phyloP scores from a whole-genome alignment of 2,113 vertebrate species.

The Scartelaos histophorus region DNA sequence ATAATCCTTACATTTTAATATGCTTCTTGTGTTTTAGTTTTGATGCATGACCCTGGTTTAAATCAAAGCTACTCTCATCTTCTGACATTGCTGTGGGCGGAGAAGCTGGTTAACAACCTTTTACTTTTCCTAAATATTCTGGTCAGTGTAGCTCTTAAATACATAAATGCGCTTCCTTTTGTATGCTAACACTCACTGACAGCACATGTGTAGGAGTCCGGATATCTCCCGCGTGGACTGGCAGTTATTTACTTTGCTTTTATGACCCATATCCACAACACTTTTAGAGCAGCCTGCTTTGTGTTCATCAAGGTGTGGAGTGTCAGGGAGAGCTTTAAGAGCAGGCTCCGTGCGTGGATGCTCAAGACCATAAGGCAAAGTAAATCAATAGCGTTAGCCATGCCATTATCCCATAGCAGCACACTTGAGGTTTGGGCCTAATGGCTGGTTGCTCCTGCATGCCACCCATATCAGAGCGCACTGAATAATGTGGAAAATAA shows the following conservation, averaged over 20 bases:
- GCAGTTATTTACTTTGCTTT: neutral
- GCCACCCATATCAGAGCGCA: slow-evolving; percentile 28
- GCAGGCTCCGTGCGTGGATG: slow-evolving; percentile 27
- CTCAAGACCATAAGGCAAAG: slow-evolving; percentile 41
- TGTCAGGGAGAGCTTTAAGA: slow-evolving; percentile 23
- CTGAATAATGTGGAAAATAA: slow-evolving; percentile 48
- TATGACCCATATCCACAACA: neutral
- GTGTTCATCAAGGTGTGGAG: slow-evolving; percentile 12
- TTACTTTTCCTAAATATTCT: slow-evolving; percentile 19
- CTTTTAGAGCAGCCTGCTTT: slow-evolving; percentile 1
- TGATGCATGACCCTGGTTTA: slow-evolving; percentile 31
- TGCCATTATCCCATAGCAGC: slow-evolving; percentile 53
- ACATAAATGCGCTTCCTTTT: slow-evolving; percentile 31
- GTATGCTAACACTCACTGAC: neutral
- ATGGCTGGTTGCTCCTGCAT: slow-evolving; percentile 33
- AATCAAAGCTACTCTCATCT: slow-evolving; percentile 17
- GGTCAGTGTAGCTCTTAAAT: slow-evolving; percentile 12
- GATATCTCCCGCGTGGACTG: neutral
- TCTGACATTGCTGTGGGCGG: slow-evolving; percentile 22
- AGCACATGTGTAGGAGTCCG: slow-evolving; percentile 4
- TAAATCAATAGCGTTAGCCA: slow-evolving; percentile 59
- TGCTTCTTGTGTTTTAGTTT: slow-evolving; percentile 3
- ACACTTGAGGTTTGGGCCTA: slow-evolving; percentile 44
- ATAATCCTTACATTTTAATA: neutral
- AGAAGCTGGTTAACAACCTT: slow-evolving; percentile 29